These are phyloP conservation scores for Drosophila ochracea DNA, from an alignment of 2,888 invertebrate species.

Conservation along the genomic window DNA sequence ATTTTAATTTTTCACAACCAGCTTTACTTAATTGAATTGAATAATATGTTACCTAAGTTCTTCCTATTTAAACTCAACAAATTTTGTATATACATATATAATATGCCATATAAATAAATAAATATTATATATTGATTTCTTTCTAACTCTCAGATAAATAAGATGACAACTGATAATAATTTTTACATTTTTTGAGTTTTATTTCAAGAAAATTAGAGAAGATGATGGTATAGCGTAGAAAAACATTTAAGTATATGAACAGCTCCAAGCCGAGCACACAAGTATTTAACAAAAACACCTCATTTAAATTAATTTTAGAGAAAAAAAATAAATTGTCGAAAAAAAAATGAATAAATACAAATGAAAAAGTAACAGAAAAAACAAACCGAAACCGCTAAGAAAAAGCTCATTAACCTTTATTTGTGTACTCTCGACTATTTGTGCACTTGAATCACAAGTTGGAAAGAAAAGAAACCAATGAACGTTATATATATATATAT, in stretches of 20 bases:
- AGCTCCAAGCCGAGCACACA: not conserved
- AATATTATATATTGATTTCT: not conserved
- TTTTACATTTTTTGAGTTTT: not conserved
- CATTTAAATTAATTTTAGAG: conserved; percentile 27
- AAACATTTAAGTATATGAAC: not conserved
- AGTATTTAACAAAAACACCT: conserved; percentile 28
- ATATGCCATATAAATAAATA: not conserved
- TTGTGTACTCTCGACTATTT: conserved; percentile 55
- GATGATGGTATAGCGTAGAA: not conserved
- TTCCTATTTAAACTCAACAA: not conserved
- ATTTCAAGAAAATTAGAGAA: not conserved
- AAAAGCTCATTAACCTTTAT: conserved; percentile 78
- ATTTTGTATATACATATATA: not conserved
- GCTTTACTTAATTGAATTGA: not conserved
- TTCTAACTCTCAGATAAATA: too few relatives aligned
- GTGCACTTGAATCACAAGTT: conserved; percentile 54
- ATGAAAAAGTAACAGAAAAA: conserved; percentile 20
- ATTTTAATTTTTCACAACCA: not conserved
- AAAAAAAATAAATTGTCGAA: not conserved
- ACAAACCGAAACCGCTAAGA: conserved; percentile 24
- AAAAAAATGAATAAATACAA: conserved; percentile 2
- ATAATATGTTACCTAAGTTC: not conserved
- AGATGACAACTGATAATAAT: not conserved
- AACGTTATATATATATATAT: too few relatives aligned
- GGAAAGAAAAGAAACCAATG: conserved; percentile 49